Conservation (phyloP, 2,888 invertebrate species). For the Polydesmus complanatus region DNA sequence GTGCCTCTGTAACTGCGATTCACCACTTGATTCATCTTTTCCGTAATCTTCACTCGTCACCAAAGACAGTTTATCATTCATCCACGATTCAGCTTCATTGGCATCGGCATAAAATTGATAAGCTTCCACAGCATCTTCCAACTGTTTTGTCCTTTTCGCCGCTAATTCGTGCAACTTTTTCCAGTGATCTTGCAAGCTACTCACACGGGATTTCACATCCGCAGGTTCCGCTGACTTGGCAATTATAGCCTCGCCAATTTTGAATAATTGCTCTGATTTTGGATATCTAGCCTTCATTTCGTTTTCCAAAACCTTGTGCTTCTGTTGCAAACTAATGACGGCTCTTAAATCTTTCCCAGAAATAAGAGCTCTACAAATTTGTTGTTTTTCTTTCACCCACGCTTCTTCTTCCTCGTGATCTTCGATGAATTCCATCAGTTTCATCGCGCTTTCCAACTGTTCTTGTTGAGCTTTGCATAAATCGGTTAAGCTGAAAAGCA, state of each 20-base stretch:
- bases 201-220: conserved; percentile 67
- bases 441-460: conserved; percentile 77
- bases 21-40: conserved; percentile 78
- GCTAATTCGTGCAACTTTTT: conserved; percentile 70
- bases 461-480: conserved; percentile 63
- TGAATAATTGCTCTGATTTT: conserved; percentile 54
- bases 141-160: conserved; percentile 53
- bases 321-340: conserved; percentile 75
- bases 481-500: conserved; percentile 42
- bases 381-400: conserved; percentile 89
- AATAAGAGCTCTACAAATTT: conserved; percentile 82
- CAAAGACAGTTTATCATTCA: conserved; percentile 86
- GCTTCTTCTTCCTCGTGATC: conserved; percentile 96
- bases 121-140: conserved; percentile 79
- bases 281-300: conserved; percentile 69
- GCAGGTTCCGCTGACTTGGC: conserved; percentile 61
- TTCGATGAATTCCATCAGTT: conserved; percentile 88
- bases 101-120: conserved; percentile 96
- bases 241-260: conserved; percentile 58
- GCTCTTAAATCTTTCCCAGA: conserved; percentile 85
- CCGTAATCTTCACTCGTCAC: conserved; percentile 83
- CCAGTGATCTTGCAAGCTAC: conserved; percentile 72
- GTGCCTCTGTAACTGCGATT: conserved; percentile 69
- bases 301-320: conserved; percentile 66
- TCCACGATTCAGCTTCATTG: conserved; percentile 94